Base-by-base conservation (phyloP, 2,797 vertebrate genomes). In the Gouania willdenowi region DNA sequence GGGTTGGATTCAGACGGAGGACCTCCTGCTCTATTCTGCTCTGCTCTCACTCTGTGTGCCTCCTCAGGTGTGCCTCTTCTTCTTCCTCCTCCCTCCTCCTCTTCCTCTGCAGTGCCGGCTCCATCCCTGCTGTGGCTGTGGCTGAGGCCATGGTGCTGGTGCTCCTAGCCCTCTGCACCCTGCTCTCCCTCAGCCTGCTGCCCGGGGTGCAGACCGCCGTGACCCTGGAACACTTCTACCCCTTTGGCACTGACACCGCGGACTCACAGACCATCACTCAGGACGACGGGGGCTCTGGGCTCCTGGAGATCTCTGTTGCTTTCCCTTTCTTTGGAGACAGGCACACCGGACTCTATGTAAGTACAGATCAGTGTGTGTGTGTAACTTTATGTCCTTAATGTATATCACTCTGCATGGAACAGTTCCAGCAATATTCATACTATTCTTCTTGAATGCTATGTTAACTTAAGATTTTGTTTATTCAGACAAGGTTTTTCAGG, bases 281-380 rank as follows among this genome's bases (percentile, higher is more conserved):
- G 85, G 95, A 98, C 67, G 95, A 98, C 71, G 95, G 95, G 10
- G 94, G 95, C 75, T 98, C 95, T 1, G 91, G 95, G 60, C 87
- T 95, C 34, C 90, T 89, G 69, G 83, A 91, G 26, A 92, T 98
- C 66, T 90, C 93, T 2, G 84, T 89, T 52, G 87, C 82, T 11
- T 95, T 98, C 79, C 93, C 94, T 18, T 97, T 98, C 87, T 97
- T 97, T 53, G 95, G 95, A 48, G 92, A 93, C 57, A 86, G 81
- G 54, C 95, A 98, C 85, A 83, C 86, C 0, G 93, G 92, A 30
- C 94, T 97, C 73, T 98, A 97, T 60, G 95, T 98, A 84, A 98
- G 94, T 97, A 89, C 17, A 38, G 31, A 51, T 7, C 9, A 25
- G 12, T 28, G 27, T 53, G n/a, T 51, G 22, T 63, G 35, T 46